Percentiles rank a stretch among this genome's conserved stretches.
Evolutionary conservation across 2,888 invertebrate species (phyloP).

Genomic region (Idaea biselata): DNA sequence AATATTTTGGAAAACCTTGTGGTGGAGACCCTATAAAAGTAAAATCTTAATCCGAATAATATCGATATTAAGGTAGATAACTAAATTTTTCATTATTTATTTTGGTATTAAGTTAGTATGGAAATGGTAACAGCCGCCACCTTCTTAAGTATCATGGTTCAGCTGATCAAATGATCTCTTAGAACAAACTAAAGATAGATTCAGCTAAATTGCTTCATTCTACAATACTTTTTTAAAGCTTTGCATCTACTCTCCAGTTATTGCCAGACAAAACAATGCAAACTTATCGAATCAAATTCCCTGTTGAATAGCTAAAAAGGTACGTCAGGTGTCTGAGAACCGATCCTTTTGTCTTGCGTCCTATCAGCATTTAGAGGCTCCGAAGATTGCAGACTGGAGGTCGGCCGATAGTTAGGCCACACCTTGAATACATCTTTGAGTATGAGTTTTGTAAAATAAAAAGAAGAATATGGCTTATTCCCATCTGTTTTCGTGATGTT

Average conservation of each 20-base stretch:
- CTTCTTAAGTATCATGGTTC: neutral
- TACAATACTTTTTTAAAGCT: conserved; percentile 1
- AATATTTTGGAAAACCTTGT: too few relatives aligned
- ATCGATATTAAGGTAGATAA: too few relatives aligned
- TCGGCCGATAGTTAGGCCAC: neutral
- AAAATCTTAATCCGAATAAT: too few relatives aligned
- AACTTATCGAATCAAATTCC: conserved; percentile 15
- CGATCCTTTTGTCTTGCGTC: conserved; percentile 8
- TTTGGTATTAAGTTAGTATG: too few relatives aligned
- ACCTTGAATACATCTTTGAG: too few relatives aligned
- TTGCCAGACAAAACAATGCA: conserved; percentile 22
- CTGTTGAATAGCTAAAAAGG: conserved; percentile 12
- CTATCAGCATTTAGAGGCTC: conserved; percentile 12
- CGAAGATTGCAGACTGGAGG: neutral
- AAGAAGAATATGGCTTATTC: too few relatives aligned
- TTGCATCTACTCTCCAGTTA: conserved; percentile 7
- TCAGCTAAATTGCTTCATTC: neutral
- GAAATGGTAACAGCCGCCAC: too few relatives aligned
- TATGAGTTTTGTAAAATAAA: too few relatives aligned
- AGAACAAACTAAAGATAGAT: neutral
- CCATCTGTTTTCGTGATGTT: too few relatives aligned
- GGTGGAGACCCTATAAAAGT: too few relatives aligned
- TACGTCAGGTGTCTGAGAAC: conserved; percentile 14
- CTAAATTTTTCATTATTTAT: too few relatives aligned
- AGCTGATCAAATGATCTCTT: neutral